Percentiles rank a stretch among this genome's conserved stretches.
Conservation (phyloP, 2,888 invertebrate genomes). For the Hesperia comma region DNA sequence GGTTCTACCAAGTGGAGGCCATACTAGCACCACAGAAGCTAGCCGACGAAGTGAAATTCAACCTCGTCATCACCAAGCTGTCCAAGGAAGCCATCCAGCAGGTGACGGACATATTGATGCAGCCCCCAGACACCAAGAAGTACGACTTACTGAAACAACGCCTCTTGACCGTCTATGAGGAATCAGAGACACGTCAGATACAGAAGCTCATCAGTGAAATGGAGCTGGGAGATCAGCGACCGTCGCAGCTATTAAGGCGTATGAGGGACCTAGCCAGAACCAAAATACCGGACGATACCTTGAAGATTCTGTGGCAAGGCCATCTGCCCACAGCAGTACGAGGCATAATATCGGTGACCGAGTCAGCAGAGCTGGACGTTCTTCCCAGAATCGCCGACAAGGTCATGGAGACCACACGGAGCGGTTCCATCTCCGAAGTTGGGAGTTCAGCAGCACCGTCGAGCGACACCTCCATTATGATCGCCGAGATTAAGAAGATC, state of each 20-base stretch:
- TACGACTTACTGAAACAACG: conserved; percentile 15
- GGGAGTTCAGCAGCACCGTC: neutral
- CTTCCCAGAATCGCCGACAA: conserved; percentile 9
- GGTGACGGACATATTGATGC: conserved; percentile 29
- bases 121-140: conserved; percentile 21
- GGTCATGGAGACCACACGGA: conserved; percentile 1
- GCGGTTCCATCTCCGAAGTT: neutral
- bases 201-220: conserved; percentile 28
- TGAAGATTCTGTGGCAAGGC: conserved; percentile 8
- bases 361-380: neutral
- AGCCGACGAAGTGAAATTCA: conserved; percentile 39
- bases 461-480: neutral
- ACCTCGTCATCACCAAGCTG: conserved; percentile 40
- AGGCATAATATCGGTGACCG: neutral
- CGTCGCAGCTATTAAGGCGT: conserved; percentile 12
- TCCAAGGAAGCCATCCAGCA: conserved; percentile 31
- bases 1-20: conserved; percentile 44
- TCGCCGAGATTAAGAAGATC: neutral
- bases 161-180: conserved; percentile 32
- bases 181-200: conserved; percentile 33
- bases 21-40: conserved; percentile 40
- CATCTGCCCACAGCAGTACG: conserved; percentile 12
- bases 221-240: conserved; percentile 21
- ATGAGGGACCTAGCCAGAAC: conserved; percentile 6
- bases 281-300: conserved; percentile 9